These are phyloP conservation scores for Clunio marinus DNA, from an alignment of 2,888 invertebrate species.

Conservation along the genomic window DNA sequence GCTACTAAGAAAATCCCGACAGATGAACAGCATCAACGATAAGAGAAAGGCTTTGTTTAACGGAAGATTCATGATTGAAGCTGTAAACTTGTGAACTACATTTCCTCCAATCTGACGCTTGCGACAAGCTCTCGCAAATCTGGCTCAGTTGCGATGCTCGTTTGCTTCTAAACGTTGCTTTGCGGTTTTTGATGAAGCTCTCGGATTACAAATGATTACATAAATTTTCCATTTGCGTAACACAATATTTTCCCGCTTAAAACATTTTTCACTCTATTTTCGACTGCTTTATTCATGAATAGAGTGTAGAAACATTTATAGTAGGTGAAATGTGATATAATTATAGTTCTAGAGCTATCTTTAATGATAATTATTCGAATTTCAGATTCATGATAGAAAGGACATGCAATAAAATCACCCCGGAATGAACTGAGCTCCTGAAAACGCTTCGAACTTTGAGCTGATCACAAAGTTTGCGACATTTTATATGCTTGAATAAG, in stretches of 20 bases:
- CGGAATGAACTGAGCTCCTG: too few species aligned
- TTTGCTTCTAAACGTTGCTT: background rate
- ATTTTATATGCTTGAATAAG: too few species aligned
- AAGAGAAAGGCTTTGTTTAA: background rate
- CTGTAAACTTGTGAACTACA: background rate
- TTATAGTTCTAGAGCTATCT: too few species aligned
- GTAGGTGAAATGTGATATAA: too few species aligned
- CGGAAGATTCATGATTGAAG: background rate
- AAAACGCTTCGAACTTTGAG: background rate
- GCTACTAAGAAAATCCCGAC: slow-evolving; percentile 10
- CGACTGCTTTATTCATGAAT: too few species aligned
- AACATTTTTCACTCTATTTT: background rate
- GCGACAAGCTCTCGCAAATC: background rate
- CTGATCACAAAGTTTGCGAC: too few species aligned
- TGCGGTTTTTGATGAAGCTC: slow-evolving; percentile 4
- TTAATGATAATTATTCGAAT: background rate
- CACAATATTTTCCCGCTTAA: background rate
- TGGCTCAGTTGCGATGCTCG: background rate
- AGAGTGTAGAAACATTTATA: too few species aligned
- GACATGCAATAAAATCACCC: background rate
- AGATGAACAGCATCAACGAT: background rate
- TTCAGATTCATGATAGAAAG: background rate
- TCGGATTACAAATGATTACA: slow-evolving; percentile 33
- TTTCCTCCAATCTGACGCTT: background rate
- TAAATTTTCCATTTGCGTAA: slow-evolving; percentile 27